Conservation (phyloP, 2,797 vertebrate genomes). For the Tauraco hartlaubi region DNA sequence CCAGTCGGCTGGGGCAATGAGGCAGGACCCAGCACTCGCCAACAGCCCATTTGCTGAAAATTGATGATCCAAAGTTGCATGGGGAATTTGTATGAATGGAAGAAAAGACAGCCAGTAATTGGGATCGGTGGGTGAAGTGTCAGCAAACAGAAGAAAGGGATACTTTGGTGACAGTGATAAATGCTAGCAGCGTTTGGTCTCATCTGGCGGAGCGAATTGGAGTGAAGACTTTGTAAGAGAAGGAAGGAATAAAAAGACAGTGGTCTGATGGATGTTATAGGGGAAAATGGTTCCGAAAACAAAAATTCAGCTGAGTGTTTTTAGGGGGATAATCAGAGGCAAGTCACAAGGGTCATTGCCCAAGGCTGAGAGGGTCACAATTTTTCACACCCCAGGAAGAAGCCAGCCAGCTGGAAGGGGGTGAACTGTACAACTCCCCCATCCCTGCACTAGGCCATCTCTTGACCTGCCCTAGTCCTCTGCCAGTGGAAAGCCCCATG, state of each 20-base stretch:
- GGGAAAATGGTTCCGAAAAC: not conserved
- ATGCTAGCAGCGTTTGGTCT: constrained; percentile 53
- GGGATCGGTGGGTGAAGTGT: constrained; percentile 70
- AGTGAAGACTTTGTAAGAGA: not conserved
- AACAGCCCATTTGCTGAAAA: constrained; percentile 52
- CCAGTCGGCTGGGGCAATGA: not conserved
- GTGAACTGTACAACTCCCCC: too few relatives aligned
- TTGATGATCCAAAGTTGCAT: constrained; percentile 61
- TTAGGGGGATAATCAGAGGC: not conserved
- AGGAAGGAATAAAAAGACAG: constrained; percentile 28
- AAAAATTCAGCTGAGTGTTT: not conserved
- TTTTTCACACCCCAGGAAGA: not conserved
- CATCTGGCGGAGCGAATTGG: constrained; percentile 51
- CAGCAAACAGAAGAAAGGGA: constrained; percentile 69
- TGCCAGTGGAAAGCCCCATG: not conserved
- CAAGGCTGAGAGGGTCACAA: not conserved
- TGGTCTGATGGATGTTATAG: constrained; percentile 1
- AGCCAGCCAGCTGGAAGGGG: not conserved
- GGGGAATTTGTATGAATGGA: constrained; percentile 67
- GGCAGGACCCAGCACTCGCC: not conserved
- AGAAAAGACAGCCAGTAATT: constrained; percentile 68
- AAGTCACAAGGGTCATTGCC: not conserved
- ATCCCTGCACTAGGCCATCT: not conserved
- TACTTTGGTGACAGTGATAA: constrained; percentile 71
- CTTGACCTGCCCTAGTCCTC: not conserved